A percentile compares a stretch with the other conserved stretches of the same genome.
Conservation (phyloP, 37 sponge, comb jelly and placozoan genomes). For the Crambe crambe region DNA sequence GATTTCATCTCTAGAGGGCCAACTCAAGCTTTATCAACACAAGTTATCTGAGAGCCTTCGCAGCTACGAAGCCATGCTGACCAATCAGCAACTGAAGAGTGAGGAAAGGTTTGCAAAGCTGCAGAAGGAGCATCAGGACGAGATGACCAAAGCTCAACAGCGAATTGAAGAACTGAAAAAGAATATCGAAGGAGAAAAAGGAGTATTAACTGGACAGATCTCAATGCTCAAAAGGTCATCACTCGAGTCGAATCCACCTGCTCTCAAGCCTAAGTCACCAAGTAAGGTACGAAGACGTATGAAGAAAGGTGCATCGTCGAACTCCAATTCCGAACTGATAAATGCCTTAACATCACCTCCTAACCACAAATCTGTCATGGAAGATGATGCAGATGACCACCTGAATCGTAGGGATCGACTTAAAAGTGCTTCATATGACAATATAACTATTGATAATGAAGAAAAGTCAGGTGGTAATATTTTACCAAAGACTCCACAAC, state of each 20-base stretch:
- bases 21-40: constrained; percentile 46
- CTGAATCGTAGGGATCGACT: not conserved
- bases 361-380: not conserved
- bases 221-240: no score
- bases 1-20: constrained; percentile 55
- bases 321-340: not conserved
- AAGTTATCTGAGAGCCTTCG: constrained; percentile 23
- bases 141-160: not conserved
- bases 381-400: not conserved
- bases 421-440: constrained; percentile 37
- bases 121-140: not conserved
- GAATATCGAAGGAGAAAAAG: not conserved
- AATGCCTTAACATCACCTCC: not conserved
- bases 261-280: not conserved
- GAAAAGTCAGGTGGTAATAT: not conserved
- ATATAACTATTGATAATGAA: not conserved
- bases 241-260: not conserved
- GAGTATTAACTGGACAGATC: not conserved
- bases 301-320: not conserved
- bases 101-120: constrained; percentile 1
- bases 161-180: constrained; percentile 1
- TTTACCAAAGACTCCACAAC: not conserved
- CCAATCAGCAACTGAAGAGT: constrained; percentile 12
- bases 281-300: not conserved
- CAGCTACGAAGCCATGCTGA: constrained; percentile 18